Evolutionary conservation across 2,113 vertebrate genomes (phyloP).

Genomic region (Hypomesus transpacificus): DNA sequence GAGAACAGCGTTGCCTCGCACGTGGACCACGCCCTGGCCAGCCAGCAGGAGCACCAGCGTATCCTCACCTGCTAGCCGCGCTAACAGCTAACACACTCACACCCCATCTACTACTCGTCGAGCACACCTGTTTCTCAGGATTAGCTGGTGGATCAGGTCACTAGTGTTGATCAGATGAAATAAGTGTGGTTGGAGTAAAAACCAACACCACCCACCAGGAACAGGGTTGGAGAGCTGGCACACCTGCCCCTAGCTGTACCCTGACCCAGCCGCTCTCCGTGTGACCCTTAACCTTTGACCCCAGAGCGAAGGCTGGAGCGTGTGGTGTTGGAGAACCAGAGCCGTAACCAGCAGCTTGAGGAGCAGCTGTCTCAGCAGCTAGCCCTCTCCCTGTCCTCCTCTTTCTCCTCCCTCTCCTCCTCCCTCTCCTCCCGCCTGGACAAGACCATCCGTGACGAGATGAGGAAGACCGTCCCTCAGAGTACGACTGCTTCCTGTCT

Average conservation of each 20-base stretch:
- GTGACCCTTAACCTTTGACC: conserved; percentile 76
- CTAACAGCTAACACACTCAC: too few species aligned
- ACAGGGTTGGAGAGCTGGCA: too few species aligned
- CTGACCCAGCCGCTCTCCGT: neutral
- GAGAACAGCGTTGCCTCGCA: conserved; percentile 84
- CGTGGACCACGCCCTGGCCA: conserved; percentile 81
- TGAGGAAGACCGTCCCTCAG: conserved; percentile 92
- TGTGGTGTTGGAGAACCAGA: conserved; percentile 79
- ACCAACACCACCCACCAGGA: too few species aligned
- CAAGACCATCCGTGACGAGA: conserved; percentile 89
- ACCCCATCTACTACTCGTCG: neutral
- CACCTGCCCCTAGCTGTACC: neutral
- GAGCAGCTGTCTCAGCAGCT: conserved; percentile 91
- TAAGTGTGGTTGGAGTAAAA: too few species aligned
- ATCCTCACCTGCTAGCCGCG: conserved; percentile 74
- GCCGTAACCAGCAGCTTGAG: conserved; percentile 85
- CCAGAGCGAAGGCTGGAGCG: conserved; percentile 85
- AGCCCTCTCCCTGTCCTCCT: conserved; percentile 79
- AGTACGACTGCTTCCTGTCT: conserved; percentile 74
- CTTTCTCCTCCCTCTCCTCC: conserved; percentile 79
- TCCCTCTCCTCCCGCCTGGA: conserved; percentile 84
- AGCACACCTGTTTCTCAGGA: too few species aligned
- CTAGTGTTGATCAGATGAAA: too few species aligned
- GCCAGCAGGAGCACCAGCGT: conserved; percentile 91
- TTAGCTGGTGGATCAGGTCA: too few species aligned